Conservation (phyloP, 1,140 invertebrate species). For the Gonatopus flavifemur region DNA sequence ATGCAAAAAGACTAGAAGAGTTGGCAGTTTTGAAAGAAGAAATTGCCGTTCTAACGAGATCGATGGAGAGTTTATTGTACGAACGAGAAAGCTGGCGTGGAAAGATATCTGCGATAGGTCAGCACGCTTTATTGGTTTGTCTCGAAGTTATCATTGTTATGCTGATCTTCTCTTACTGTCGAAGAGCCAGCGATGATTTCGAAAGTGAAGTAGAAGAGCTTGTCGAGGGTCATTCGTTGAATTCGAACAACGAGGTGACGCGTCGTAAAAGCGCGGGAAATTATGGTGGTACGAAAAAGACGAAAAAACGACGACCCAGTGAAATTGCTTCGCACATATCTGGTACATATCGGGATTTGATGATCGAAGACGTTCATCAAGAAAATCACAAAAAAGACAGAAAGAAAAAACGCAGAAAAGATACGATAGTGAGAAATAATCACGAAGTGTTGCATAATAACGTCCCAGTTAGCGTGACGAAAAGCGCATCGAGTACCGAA, state of each 20-base stretch:
- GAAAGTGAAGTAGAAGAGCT: conserved; percentile 16
- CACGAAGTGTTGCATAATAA: too few relatives aligned
- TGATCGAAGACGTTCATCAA: conserved; percentile 49
- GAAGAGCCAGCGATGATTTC: conserved; percentile 31
- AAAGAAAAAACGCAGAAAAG: conserved; percentile 54
- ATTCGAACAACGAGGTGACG: conserved; percentile 2
- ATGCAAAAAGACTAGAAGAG: conserved; percentile 68
- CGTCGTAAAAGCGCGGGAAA: conserved; percentile 31
- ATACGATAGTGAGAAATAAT: conserved; percentile 15
- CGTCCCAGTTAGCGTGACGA: too few relatives aligned
- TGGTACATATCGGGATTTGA: conserved; percentile 60
- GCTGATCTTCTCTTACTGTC: conserved; percentile 56
- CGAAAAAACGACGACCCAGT: conserved; percentile 68
- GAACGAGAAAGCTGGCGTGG: conserved; percentile 68
- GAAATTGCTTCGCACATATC: conserved; percentile 74
- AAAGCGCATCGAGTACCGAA: too few relatives aligned
- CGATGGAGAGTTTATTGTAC: conserved; percentile 62
- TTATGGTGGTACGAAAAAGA: conserved; percentile 43
- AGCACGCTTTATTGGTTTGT: conserved; percentile 59
- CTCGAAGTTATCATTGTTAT: conserved; percentile 59
- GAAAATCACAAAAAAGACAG: conserved; percentile 43
- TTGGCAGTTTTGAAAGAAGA: conserved; percentile 63
- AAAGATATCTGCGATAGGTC: conserved; percentile 61
- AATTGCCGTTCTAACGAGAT: conserved; percentile 61
- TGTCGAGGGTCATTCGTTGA: background rate